Evolutionary conservation across 2,888 invertebrate genomes (phyloP).

Genomic region (Lingula anatina): DNA sequence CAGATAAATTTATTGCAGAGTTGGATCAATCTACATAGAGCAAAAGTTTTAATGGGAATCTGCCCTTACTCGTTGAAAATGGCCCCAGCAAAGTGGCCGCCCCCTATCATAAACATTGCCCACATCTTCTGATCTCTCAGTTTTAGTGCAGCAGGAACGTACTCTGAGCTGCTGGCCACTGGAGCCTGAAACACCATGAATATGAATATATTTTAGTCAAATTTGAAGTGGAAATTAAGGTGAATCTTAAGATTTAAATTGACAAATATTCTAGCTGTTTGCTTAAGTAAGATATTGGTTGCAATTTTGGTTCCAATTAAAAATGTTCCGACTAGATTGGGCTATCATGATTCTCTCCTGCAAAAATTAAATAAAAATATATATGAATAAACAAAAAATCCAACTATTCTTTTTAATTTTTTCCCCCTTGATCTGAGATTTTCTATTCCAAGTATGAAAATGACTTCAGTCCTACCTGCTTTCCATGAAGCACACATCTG

Average conservation of each 20-base stretch:
- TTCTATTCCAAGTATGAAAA: too few species aligned
- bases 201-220: neutral
- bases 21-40: too few species aligned
- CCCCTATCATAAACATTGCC: conserved; percentile 77
- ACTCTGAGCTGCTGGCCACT: conserved; percentile 37
- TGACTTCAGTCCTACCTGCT: conserved; percentile 52
- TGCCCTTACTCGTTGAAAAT: conserved; percentile 57
- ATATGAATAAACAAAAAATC: neutral
- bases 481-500: conserved; percentile 67
- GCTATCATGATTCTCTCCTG: too few species aligned
- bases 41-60: too few species aligned
- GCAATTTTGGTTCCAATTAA: too few species aligned
- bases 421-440: too few species aligned
- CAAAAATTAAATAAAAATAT: neutral
- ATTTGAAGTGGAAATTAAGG: neutral
- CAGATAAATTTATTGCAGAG: too few species aligned
- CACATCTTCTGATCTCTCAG: conserved; percentile 58
- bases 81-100: conserved; percentile 77
- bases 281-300: neutral
- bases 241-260: neutral
- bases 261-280: neutral
- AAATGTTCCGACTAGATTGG: too few species aligned
- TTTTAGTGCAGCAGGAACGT: conserved; percentile 45
- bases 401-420: too few species aligned
- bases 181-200: conserved; percentile 34